Percentiles rank a stretch among this genome's conserved stretches.
Evolutionary conservation across 2,797 vertebrate genomes (phyloP).

Genomic region (Brachymystax lenok): DNA sequence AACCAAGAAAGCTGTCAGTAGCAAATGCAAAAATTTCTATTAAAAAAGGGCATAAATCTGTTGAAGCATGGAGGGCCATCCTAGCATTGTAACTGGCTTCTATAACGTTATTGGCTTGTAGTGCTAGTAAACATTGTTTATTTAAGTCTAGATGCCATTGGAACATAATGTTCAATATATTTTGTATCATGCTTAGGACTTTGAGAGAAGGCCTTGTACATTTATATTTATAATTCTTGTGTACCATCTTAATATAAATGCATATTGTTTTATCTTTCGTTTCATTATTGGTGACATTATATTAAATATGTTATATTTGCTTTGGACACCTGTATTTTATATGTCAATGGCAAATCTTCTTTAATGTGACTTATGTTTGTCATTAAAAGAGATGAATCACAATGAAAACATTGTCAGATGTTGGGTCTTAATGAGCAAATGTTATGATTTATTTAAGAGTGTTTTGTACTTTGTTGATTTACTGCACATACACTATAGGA

Average conservation of each 20-base stretch:
- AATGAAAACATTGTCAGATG: slow-evolving; percentile 13
- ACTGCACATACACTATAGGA: no score
- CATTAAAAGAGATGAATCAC: slow-evolving; percentile 24
- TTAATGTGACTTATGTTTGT: slow-evolving; percentile 16
- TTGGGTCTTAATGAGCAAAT: not conserved
- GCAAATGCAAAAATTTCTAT: slow-evolving; percentile 11
- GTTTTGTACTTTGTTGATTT: no score
- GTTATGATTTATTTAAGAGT: not conserved
- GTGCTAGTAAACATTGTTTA: slow-evolving; percentile 20
- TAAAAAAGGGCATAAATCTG: slow-evolving; percentile 10
- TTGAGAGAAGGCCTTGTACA: slow-evolving; percentile 17
- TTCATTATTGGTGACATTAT: slow-evolving; percentile 7
- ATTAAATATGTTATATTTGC: slow-evolving; percentile 33
- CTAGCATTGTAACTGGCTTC: slow-evolving; percentile 21
- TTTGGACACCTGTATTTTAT: slow-evolving; percentile 36
- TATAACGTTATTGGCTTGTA: slow-evolving; percentile 9
- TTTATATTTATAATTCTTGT: slow-evolving; percentile 58
- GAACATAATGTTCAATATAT: slow-evolving; percentile 30
- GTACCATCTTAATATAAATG: slow-evolving; percentile 49
- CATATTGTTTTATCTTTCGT: slow-evolving; percentile 30
- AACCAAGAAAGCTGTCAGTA: slow-evolving; percentile 21
- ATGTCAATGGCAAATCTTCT: slow-evolving; percentile 22
- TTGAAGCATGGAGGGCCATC: slow-evolving; percentile 10
- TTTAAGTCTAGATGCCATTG: slow-evolving; percentile 20
- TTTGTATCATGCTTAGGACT: slow-evolving; percentile 14